These are phyloP conservation scores for Lateolabrax maculatus DNA, from an alignment of 2,797 vertebrate species.

Conservation along the genomic window DNA sequence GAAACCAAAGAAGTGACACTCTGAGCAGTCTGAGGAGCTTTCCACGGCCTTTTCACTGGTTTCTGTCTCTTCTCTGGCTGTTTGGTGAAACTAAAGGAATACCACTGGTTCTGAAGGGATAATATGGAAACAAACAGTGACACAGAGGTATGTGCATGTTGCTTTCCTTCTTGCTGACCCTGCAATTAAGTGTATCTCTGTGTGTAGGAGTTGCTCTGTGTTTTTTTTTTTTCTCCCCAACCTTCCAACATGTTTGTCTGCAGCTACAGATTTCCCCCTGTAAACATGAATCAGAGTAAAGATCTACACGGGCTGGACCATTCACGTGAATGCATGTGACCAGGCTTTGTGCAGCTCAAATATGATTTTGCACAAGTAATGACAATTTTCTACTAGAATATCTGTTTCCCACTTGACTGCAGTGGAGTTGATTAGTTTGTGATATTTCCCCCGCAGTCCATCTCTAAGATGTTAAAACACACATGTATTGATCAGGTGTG, in stretches of 20 bases:
- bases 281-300: slow-evolving; percentile 6
- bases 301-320: not conserved
- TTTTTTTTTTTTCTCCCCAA: slow-evolving; percentile 22
- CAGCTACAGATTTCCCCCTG: slow-evolving; percentile 30
- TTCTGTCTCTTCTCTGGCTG: slow-evolving; percentile 36
- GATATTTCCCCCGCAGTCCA: not conserved
- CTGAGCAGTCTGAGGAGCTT: slow-evolving; percentile 44
- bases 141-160: slow-evolving; percentile 71
- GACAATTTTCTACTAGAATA: slow-evolving; percentile 22
- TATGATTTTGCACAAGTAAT: slow-evolving; percentile 22
- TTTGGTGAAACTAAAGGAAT: slow-evolving; percentile 35
- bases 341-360: slow-evolving; percentile 14
- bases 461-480: slow-evolving; percentile 26
- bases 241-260: slow-evolving; percentile 11
- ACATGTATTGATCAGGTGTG: slow-evolving; percentile 52
- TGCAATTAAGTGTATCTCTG: slow-evolving; percentile 22
- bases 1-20: slow-evolving; percentile 57
- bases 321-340: slow-evolving; percentile 48
- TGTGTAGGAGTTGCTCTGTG: slow-evolving; percentile 15
- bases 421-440: not conserved
- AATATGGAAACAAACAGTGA: slow-evolving; percentile 69
- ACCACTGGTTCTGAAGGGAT: slow-evolving; percentile 28
- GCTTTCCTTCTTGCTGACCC: slow-evolving; percentile 34
- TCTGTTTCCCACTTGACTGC: slow-evolving; percentile 11
- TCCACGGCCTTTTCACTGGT: slow-evolving; percentile 35